Base-by-base conservation (phyloP, 2,888 invertebrate species). In the Mythimna loreyi region DNA sequence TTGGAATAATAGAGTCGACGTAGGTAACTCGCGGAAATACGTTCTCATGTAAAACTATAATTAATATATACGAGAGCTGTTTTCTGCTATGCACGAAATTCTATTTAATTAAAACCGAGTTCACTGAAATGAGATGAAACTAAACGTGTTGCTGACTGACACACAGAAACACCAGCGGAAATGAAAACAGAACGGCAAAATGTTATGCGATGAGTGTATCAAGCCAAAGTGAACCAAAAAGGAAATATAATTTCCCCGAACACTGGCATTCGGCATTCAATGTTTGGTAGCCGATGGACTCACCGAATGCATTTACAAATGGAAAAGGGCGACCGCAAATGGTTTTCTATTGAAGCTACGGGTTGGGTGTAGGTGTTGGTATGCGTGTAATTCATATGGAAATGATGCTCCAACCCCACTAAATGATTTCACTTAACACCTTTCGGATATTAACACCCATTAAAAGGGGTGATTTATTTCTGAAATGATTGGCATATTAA, bases 71-170 rank as follows among this genome's bases (percentile, higher is more conserved):
- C 25, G 2, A 36, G 2, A 36, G 23, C 19, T 19, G 13, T 19
- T 45, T 21, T 36, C 13, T 19, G 52, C 9, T 25, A 40, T 49
- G 23, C 3, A 50, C n/a, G 3, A 43, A 25, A 40, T 25, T 30
- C 7, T 0, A 7, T 19, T 23, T 6, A 33, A 45, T 28, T 50
- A 36, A 57, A 49, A 45, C 25, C 5, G 11, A 4, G 43, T 28
- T 67, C 43, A 55, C 23, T 45, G 53, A 28, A 40, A 59, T 55
- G 13, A 36, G 30, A 43, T 72, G 13, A 53, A 68, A 45, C 45
- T 49, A 33, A 25, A 45, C 13, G 25, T 23, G 13, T 30, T 40
- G 40, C 6, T 7, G n/a, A 16, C 7, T 45, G 43, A 19, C 30
- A 49, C 47, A 25, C 49, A 23, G 5, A 50, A 50, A 55, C 6